phyloP scores from a whole-genome alignment of 1,140 invertebrate genomes.

The Drosophila takahashii region DNA sequence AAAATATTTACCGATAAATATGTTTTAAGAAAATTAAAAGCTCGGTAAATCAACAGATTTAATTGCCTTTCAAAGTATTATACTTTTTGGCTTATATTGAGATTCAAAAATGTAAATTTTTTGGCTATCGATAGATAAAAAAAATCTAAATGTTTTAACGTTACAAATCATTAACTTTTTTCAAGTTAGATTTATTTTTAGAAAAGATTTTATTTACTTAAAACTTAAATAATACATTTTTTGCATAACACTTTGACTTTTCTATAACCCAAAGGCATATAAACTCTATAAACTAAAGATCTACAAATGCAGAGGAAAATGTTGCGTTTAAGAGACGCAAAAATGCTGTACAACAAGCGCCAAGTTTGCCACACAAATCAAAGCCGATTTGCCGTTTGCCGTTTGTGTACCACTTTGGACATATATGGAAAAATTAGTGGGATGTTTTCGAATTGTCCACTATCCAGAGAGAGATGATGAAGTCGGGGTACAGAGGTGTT shows the following conservation, averaged over 20 bases:
- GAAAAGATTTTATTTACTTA: no score
- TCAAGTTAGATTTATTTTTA: no score
- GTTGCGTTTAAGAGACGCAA: slow-evolving; percentile 53
- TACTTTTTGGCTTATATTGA: no score
- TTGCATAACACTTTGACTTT: slow-evolving; percentile 45
- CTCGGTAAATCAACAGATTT: no score
- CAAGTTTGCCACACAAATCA: slow-evolving; percentile 73
- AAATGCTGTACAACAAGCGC: slow-evolving; percentile 82
- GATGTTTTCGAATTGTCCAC: slow-evolving; percentile 62
- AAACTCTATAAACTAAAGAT: slow-evolving; percentile 17
- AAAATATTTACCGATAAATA: no score
- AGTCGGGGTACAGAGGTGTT: background rate
- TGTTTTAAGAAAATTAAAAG: background rate
- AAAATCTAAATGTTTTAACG: no score
- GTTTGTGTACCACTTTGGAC: slow-evolving; percentile 74
- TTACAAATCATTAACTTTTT: no score
- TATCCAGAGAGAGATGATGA: slow-evolving; percentile 5
- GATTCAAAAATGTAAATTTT: no score
- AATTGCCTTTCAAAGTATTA: no score
- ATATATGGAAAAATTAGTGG: slow-evolving; percentile 80
- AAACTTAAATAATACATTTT: background rate
- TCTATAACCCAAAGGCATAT: slow-evolving; percentile 15
- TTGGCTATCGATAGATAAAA: no score
- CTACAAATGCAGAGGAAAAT: slow-evolving; percentile 30
- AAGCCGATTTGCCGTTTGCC: slow-evolving; percentile 51